phyloP scores from a whole-genome alignment of 1,140 invertebrate species.

The Anagrus nilaparvatae region DNA sequence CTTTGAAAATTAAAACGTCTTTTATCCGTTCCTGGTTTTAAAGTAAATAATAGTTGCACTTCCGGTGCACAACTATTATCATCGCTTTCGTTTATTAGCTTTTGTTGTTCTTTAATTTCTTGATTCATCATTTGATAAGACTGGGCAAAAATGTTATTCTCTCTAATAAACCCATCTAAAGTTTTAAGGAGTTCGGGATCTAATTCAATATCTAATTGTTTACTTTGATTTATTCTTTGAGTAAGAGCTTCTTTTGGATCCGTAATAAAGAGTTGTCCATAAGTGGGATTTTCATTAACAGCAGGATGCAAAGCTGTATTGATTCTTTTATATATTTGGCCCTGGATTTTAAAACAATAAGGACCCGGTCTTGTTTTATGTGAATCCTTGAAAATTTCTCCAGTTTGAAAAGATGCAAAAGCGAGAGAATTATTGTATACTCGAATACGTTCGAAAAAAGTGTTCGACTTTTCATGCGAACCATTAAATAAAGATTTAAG shows the following conservation, averaged over 20 bases:
- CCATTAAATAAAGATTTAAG: too few species aligned
- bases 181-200: constrained; percentile 9
- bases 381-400: neutral
- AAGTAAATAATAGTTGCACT: constrained; percentile 12
- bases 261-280: constrained; percentile 13
- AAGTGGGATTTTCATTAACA: neutral
- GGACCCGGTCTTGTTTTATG: neutral
- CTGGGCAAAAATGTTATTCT: constrained; percentile 13
- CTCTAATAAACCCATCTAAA: constrained; percentile 11
- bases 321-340: neutral
- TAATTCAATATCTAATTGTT: too few species aligned
- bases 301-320: constrained; percentile 4
- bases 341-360: constrained; percentile 3
- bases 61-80: neutral
- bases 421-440: too few species aligned
- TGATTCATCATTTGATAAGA: constrained; percentile 18
- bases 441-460: too few species aligned
- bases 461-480: too few species aligned
- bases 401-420: too few species aligned
- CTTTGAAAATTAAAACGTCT: neutral
- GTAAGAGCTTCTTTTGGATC: constrained; percentile 13
- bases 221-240: too few species aligned
- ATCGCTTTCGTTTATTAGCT: neutral
- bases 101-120: constrained; percentile 9
- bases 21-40: constrained; percentile 9